Percentiles rank a stretch among this genome's conserved stretches.
phyloP scores from a whole-genome alignment of 2,888 invertebrate genomes.

The Molorchus minor region DNA sequence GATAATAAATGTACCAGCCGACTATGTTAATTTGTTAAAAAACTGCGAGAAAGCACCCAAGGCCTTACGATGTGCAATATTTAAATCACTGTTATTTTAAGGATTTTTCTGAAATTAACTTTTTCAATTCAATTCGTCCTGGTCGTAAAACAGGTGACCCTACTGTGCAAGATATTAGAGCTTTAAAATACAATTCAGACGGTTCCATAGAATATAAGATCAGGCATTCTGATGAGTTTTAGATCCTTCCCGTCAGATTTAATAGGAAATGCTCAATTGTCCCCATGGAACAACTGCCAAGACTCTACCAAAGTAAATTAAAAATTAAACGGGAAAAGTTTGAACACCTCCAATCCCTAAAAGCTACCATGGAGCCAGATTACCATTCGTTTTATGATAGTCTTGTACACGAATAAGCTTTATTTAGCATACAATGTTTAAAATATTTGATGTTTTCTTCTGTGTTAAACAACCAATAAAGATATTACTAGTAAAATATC shows the following conservation, averaged over 20 bases:
- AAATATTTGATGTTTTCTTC: too few relatives aligned
- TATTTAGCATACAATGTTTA: too few relatives aligned
- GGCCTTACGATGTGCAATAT: background rate
- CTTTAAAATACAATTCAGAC: conserved; percentile 15
- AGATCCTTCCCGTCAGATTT: conserved; percentile 12
- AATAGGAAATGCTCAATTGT: conserved; percentile 19
- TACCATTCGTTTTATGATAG: conserved; percentile 16
- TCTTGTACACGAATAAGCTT: conserved; percentile 5
- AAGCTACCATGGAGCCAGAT: conserved; percentile 14
- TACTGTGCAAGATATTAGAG: conserved; percentile 14
- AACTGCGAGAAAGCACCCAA: background rate
- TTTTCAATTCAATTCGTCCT: conserved; percentile 23
- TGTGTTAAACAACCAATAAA: too few relatives aligned
- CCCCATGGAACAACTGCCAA: conserved; percentile 15
- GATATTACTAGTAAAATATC: conserved; percentile 1
- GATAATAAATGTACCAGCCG: background rate
- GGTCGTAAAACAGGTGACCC: conserved; percentile 14
- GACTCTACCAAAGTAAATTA: conserved; percentile 16
- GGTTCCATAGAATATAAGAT: background rate
- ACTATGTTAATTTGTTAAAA: background rate
- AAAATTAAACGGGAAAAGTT: conserved; percentile 25
- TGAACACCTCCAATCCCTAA: conserved; percentile 19
- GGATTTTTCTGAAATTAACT: conserved; percentile 12
- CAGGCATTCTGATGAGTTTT: conserved; percentile 22
- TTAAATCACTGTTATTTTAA: conserved; percentile 5